These are phyloP conservation scores for Bryconaethiops microstoma DNA, from an alignment of 2,797 vertebrate species.

Conservation along the genomic window DNA sequence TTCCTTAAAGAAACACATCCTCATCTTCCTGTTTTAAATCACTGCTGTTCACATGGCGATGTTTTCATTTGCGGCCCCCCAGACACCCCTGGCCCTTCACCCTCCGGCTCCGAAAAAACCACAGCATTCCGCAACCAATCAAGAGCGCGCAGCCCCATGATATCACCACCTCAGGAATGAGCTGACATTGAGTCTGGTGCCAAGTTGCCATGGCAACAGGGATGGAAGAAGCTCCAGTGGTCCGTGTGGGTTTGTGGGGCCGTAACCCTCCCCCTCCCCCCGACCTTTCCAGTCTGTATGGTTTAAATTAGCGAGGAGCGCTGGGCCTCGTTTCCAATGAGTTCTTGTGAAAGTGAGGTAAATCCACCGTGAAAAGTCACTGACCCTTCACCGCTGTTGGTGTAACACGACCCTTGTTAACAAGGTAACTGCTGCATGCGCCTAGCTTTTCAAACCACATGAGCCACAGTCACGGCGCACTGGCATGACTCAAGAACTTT, in stretches of 20 bases:
- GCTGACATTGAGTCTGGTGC: conserved; percentile 65
- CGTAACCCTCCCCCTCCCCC: conserved; percentile 1
- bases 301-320: conserved; percentile 42
- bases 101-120: conserved; percentile 59
- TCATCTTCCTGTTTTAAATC: conserved; percentile 11
- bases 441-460: neutral
- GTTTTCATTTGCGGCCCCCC: conserved; percentile 4
- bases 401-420: conserved; percentile 33
- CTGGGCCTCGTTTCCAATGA: conserved; percentile 35
- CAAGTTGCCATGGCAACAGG: conserved; percentile 51
- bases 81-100: neutral
- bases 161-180: conserved; percentile 78
- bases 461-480: neutral
- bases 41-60: neutral
- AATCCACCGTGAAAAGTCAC: neutral
- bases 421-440: conserved; percentile 1
- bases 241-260: conserved; percentile 37
- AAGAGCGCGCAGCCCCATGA: conserved; percentile 66
- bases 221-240: conserved; percentile 34
- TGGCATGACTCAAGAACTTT: neutral
- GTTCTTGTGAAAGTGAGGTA: neutral
- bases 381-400: neutral
- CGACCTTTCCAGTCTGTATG: conserved; percentile 39
- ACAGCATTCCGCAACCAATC: conserved; percentile 74
- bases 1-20: conserved; percentile 16